Conservation (phyloP, 2,113 vertebrate genomes). For the Nerophis lumbriciformis region DNA sequence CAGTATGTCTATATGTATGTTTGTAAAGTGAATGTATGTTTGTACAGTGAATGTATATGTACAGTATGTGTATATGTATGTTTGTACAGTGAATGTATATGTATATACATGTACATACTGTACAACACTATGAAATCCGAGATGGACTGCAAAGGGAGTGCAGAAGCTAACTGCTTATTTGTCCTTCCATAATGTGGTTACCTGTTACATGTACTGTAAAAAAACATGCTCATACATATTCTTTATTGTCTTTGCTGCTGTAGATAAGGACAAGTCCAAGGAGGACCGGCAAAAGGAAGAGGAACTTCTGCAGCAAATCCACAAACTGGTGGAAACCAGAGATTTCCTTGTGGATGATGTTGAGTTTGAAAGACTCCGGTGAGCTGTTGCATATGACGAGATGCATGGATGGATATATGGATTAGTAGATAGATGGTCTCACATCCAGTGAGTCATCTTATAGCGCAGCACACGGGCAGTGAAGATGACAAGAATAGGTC, state of each 20-base stretch:
- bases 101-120: no score
- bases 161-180: no score
- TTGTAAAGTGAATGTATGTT: no score
- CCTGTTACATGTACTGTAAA: not conserved
- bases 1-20: no score
- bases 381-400: constrained; percentile 7
- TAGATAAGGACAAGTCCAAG: constrained; percentile 79
- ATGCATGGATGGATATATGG: not conserved
- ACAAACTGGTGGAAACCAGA: constrained; percentile 86
- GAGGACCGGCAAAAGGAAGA: constrained; percentile 78
- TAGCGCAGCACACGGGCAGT: no score
- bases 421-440: not conserved
- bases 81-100: no score
- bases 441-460: not conserved
- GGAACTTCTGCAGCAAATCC: constrained; percentile 81
- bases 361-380: constrained; percentile 86
- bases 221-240: not conserved
- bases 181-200: no score
- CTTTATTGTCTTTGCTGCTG: constrained; percentile 1
- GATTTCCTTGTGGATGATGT: constrained; percentile 89
- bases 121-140: no score
- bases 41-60: no score
- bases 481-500: constrained; percentile 1
- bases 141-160: no score
- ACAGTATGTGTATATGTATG: no score